These are phyloP conservation scores for Metopolophium dirhodum DNA, from an alignment of 1,140 invertebrate genomes.

Conservation along the genomic window DNA sequence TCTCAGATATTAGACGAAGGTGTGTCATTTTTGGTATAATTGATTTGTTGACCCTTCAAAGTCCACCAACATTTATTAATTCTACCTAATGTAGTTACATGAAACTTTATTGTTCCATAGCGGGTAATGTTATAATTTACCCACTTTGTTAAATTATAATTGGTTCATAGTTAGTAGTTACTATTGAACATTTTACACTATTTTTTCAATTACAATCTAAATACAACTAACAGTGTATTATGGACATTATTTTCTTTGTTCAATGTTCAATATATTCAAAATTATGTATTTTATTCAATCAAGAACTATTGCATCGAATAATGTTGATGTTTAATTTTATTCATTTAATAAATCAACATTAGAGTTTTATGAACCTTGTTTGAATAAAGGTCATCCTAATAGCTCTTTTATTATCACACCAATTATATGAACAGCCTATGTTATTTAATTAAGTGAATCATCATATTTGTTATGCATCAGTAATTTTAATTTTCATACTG, in stretches of 20 bases:
- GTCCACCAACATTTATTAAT: slow-evolving; percentile 9
- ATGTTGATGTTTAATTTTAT: not conserved
- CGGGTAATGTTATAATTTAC: not conserved
- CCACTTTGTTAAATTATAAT: not conserved
- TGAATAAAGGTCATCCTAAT: slow-evolving; percentile 21
- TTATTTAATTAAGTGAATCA: slow-evolving; percentile 44
- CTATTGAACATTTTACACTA: not conserved
- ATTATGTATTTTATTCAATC: not conserved
- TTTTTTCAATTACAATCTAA: slow-evolving; percentile 2
- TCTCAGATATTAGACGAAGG: not conserved
- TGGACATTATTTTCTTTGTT: not conserved
- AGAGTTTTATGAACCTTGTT: not conserved
- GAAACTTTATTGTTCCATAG: not conserved
- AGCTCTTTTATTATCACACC: not conserved
- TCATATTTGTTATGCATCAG: slow-evolving; percentile 33
- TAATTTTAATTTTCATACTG: slow-evolving; percentile 48
- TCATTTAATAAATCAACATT: not conserved
- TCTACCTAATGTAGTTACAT: not conserved
- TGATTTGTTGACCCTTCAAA: slow-evolving; percentile 37
- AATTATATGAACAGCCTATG: not conserved
- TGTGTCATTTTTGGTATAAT: slow-evolving; percentile 24
- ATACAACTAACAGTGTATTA: not conserved
- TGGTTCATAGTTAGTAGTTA: not conserved
- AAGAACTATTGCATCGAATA: not conserved
- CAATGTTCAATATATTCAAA: not conserved